phyloP scores from a whole-genome alignment of 1,140 invertebrate genomes.

The Anoplolepis gracilipes region DNA sequence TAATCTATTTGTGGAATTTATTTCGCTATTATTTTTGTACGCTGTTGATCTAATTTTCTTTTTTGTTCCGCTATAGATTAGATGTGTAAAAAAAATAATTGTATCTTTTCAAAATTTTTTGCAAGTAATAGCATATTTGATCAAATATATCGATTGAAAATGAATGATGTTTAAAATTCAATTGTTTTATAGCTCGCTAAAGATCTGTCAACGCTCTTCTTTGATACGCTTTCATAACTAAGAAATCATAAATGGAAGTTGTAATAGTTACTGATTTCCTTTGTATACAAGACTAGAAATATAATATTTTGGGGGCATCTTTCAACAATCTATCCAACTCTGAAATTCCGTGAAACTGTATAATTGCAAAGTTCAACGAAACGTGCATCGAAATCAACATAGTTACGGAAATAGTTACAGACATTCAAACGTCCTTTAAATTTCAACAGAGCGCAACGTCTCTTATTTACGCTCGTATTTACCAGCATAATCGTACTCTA shows the following conservation, averaged over 20 bases:
- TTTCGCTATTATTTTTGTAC: background rate
- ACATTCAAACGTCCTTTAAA: slow-evolving; percentile 44
- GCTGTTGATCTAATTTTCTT: background rate
- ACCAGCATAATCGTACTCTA: slow-evolving; percentile 44
- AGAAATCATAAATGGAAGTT: slow-evolving; percentile 36
- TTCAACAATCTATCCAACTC: slow-evolving; percentile 33
- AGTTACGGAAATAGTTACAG: slow-evolving; percentile 46
- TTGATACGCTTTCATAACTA: background rate
- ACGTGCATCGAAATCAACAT: slow-evolving; percentile 32
- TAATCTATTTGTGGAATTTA: background rate
- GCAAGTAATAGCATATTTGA: background rate
- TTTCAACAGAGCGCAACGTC: slow-evolving; percentile 34
- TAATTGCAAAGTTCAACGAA: slow-evolving; percentile 56
- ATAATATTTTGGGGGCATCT: slow-evolving; percentile 43
- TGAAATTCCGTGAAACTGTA: slow-evolving; percentile 31
- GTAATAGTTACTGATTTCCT: slow-evolving; percentile 26
- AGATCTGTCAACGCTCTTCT: background rate
- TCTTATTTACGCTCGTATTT: slow-evolving; percentile 55
- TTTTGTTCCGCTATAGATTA: background rate
- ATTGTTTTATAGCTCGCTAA: background rate
- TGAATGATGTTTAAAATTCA: background rate
- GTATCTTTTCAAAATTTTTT: background rate
- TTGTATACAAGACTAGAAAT: slow-evolving; percentile 17
- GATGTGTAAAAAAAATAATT: background rate
- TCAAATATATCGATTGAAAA: background rate